Evolutionary conservation across 2,797 vertebrate genomes (phyloP).

Genomic region (Tamandua tetradactyla): DNA sequence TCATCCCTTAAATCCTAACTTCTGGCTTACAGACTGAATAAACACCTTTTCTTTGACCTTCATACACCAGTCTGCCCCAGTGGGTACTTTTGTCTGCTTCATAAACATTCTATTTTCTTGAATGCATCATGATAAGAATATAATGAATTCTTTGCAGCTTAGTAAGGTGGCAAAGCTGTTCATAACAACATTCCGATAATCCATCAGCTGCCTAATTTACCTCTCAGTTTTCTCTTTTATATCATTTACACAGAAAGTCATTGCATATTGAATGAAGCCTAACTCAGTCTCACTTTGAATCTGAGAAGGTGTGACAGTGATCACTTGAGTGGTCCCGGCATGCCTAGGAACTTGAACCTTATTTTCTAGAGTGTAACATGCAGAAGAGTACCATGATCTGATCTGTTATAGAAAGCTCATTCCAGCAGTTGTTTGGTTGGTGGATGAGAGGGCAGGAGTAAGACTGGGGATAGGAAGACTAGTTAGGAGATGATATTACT

Average conservation of each 20-base stretch:
- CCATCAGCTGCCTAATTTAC: neutral
- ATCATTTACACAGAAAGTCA: constrained; percentile 23
- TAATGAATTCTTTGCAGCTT: constrained; percentile 14
- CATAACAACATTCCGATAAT: constrained; percentile 23
- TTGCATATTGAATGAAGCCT: neutral
- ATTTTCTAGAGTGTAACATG: neutral
- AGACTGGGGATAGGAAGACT: neutral
- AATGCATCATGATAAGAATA: constrained; percentile 20
- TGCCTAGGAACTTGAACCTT: neutral
- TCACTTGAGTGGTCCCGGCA: neutral
- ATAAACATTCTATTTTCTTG: constrained; percentile 24
- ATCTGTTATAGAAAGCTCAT: neutral
- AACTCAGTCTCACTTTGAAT: neutral
- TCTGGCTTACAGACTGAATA: no score
- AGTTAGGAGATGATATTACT: neutral
- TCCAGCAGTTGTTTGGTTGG: neutral
- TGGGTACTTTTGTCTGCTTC: neutral
- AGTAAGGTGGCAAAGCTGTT: constrained; percentile 23
- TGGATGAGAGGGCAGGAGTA: neutral
- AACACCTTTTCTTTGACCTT: constrained; percentile 11
- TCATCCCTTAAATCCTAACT: no score
- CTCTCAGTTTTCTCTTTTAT: constrained; percentile 26
- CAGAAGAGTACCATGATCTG: neutral
- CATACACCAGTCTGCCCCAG: neutral
- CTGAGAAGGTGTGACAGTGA: neutral